Evolutionary conservation across 2,797 vertebrate genomes (phyloP).

Genomic region (Acomys russatus): DNA sequence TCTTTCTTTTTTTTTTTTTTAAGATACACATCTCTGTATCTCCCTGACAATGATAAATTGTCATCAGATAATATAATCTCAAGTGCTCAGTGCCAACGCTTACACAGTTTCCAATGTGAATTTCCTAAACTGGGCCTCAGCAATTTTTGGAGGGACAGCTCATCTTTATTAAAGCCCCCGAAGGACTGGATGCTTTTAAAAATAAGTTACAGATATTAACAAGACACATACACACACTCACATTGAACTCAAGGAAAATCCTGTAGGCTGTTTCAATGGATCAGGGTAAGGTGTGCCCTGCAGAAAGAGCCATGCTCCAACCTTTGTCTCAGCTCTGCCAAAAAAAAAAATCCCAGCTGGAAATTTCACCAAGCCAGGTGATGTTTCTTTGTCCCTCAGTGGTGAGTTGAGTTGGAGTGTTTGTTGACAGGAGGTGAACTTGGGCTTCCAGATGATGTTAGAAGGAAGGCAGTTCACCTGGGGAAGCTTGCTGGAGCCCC

Average conservation of each 20-base stretch:
- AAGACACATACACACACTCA: neutral
- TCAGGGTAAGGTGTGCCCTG: neutral
- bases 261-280: neutral
- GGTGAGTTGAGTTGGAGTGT: slow-evolving; percentile 44
- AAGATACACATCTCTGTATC: slow-evolving; percentile 72
- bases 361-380: slow-evolving; percentile 60
- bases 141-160: neutral
- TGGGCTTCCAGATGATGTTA: slow-evolving; percentile 58
- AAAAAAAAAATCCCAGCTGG: slow-evolving; percentile 52
- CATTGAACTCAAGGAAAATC: slow-evolving; percentile 9
- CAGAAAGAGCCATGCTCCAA: slow-evolving; percentile 17
- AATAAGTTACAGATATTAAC: slow-evolving; percentile 36
- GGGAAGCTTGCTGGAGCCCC: neutral
- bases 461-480: slow-evolving; percentile 23
- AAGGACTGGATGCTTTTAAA: slow-evolving; percentile 48
- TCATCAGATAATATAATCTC: slow-evolving; percentile 80
- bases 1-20: neutral
- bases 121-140: slow-evolving; percentile 73
- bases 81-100: slow-evolving; percentile 67
- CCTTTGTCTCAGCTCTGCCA: slow-evolving; percentile 58
- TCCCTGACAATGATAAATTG: slow-evolving; percentile 81
- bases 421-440: slow-evolving; percentile 48
- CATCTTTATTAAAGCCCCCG: slow-evolving; percentile 61
- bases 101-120: slow-evolving; percentile 66
- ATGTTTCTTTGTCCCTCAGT: slow-evolving; percentile 53